Percentiles rank a stretch among this genome's conserved stretches.
Evolutionary conservation across 2,797 vertebrate species (phyloP).

Genomic region (Gorsachius magnificus): DNA sequence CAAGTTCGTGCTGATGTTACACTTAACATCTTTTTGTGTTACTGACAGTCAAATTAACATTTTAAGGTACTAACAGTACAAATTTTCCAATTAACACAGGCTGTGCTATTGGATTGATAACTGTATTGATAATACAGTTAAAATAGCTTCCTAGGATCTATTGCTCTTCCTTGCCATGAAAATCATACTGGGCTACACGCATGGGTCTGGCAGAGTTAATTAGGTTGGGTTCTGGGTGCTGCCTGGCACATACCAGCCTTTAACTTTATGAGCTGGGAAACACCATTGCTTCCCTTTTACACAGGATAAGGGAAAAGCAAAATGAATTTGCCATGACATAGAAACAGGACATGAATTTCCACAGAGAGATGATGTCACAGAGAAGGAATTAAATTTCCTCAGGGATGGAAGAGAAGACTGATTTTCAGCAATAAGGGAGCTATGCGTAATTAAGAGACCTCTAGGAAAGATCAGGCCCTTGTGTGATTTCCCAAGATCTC

Average conservation of each 20-base stretch:
- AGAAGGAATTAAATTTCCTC: background rate
- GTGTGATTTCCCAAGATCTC: background rate
- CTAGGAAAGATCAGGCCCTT: background rate
- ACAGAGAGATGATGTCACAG: background rate
- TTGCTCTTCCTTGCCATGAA: background rate
- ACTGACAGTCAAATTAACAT: background rate
- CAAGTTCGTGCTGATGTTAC: background rate
- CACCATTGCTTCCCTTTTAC: background rate
- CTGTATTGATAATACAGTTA: background rate
- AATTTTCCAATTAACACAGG: background rate
- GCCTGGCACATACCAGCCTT: background rate
- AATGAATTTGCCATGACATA: background rate
- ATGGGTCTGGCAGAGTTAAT: background rate
- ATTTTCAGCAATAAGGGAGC: background rate
- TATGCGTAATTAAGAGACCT: background rate
- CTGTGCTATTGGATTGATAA: too few relatives aligned
- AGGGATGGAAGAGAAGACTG: background rate
- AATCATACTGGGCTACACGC: background rate
- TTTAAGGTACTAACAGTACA: background rate
- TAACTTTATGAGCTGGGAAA: background rate
- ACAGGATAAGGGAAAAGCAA: background rate
- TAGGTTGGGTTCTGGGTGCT: background rate
- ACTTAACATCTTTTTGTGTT: background rate
- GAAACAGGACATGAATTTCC: background rate
- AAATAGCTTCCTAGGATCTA: background rate